phyloP scores from a whole-genome alignment of 2,113 vertebrate species.

The Synodontis membranacea region DNA sequence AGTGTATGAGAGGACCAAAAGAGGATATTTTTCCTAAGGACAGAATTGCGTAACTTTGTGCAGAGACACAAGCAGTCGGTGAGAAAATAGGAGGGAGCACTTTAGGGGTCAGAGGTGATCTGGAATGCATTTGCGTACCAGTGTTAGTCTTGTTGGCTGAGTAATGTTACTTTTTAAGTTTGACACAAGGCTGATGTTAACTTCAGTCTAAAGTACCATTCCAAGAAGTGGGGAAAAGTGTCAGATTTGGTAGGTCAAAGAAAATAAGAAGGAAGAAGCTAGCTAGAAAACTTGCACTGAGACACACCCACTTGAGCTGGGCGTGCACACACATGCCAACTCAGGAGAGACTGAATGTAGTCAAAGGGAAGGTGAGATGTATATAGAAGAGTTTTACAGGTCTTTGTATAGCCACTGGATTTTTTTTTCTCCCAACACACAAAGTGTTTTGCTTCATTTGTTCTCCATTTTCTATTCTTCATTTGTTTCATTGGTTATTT shows the following conservation, averaged over 20 bases:
- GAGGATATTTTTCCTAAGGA: conserved; percentile 57
- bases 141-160: conserved; percentile 39
- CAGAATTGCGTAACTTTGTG: conserved; percentile 70
- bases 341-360: conserved; percentile 32
- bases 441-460: conserved; percentile 17
- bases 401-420: conserved; percentile 12
- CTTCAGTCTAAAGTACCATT: conserved; percentile 15
- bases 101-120: conserved; percentile 51
- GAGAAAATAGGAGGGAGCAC: conserved; percentile 36
- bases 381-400: conserved; percentile 31
- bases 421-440: conserved; percentile 14
- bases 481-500: not conserved
- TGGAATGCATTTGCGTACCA: conserved; percentile 55
- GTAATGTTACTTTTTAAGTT: conserved; percentile 22
- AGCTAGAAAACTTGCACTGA: conserved; percentile 45
- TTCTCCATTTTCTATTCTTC: conserved; percentile 3
- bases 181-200: conserved; percentile 1
- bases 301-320: conserved; percentile 54
- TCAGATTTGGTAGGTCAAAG: conserved; percentile 30
- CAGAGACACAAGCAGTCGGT: conserved; percentile 42
- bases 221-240: conserved; percentile 31
- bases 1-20: conserved; percentile 42
- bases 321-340: conserved; percentile 67
- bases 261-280: conserved; percentile 53
- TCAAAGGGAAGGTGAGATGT: conserved; percentile 48